These are phyloP conservation scores for Aquatica leii DNA, from an alignment of 2,888 invertebrate species.

Conservation along the genomic window DNA sequence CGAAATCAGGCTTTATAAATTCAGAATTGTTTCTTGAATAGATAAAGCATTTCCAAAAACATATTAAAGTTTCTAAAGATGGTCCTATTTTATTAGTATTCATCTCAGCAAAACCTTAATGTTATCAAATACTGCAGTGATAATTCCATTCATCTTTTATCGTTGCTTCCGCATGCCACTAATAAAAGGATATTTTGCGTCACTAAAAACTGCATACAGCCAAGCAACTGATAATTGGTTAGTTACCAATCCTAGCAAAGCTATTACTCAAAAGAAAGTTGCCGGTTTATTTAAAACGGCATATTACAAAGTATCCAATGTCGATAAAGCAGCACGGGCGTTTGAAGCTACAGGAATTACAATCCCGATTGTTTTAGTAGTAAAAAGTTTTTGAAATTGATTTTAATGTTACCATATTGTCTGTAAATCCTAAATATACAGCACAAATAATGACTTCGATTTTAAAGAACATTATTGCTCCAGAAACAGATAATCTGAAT, in stretches of 20 bases:
- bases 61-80: neutral
- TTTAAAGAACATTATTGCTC: too few species aligned
- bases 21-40: neutral
- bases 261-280: constrained; percentile 3
- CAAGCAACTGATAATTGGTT: neutral
- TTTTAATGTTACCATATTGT: too few species aligned
- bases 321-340: neutral
- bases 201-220: neutral
- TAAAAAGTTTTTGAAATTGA: too few species aligned
- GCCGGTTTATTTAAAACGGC: too few species aligned
- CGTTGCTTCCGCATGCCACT: neutral
- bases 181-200: neutral
- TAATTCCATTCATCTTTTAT: neutral
- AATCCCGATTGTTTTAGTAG: neutral
- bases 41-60: constrained; percentile 4
- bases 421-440: too few species aligned
- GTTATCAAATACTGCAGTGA: neutral
- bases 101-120: neutral
- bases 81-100: neutral
- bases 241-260: constrained; percentile 1
- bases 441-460: too few species aligned
- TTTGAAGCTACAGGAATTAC: constrained; percentile 3
- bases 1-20: constrained; percentile 2
- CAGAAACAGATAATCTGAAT: too few species aligned
- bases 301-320: too few species aligned